These are phyloP conservation scores for Rhagonycha lutea DNA, from an alignment of 2,888 invertebrate species.

Conservation along the genomic window DNA sequence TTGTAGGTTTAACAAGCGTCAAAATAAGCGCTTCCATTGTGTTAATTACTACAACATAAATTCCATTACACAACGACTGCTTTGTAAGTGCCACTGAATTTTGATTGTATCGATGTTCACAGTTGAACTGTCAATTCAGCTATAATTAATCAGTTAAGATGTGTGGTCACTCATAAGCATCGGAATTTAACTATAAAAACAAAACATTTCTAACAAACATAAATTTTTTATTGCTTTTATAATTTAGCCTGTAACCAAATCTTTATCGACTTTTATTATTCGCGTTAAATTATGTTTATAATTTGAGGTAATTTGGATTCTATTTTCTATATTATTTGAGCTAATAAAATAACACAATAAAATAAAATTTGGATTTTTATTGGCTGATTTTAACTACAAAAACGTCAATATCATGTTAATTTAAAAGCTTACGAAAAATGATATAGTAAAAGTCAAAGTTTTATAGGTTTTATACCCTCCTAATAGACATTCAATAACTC, in stretches of 20 bases:
- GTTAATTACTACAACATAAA: slow-evolving; percentile 16
- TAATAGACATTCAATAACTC: neutral
- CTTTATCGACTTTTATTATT: neutral
- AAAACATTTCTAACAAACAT: slow-evolving; percentile 11
- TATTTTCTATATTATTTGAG: neutral
- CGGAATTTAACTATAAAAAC: neutral
- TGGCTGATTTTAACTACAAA: neutral
- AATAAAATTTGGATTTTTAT: neutral
- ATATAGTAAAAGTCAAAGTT: neutral
- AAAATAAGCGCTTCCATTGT: neutral
- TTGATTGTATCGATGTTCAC: slow-evolving; percentile 16
- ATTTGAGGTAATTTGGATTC: neutral
- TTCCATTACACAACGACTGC: slow-evolving; percentile 16
- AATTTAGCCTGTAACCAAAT: neutral
- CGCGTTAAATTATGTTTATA: neutral
- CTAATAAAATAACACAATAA: neutral
- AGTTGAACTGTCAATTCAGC: slow-evolving; percentile 19
- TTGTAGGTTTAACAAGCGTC: neutral
- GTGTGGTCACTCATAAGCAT: slow-evolving; percentile 5
- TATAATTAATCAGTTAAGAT: slow-evolving; percentile 19
- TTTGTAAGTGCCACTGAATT: slow-evolving; percentile 19
- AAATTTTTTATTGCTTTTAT: slow-evolving; percentile 8
- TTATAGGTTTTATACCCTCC: neutral
- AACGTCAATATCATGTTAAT: neutral
- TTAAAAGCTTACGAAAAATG: neutral